These are phyloP conservation scores for Shinisaurus crocodilurus DNA, from an alignment of 2,113 vertebrate genomes.

Conservation along the genomic window DNA sequence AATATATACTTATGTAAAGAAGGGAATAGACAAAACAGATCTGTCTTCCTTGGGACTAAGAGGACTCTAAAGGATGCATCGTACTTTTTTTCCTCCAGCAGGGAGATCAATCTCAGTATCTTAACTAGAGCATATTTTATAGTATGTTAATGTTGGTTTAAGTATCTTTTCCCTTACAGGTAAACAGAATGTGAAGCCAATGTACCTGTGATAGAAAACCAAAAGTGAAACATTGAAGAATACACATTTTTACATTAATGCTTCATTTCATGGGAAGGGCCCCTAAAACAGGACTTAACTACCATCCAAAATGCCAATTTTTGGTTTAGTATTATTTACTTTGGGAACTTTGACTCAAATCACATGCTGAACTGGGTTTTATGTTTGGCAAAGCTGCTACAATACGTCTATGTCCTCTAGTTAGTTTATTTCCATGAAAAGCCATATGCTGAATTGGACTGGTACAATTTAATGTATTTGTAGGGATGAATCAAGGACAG, in stretches of 20 bases:
- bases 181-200: neutral
- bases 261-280: neutral
- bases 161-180: neutral
- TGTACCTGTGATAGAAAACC: neutral
- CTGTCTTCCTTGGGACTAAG: neutral
- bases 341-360: neutral
- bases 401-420: neutral
- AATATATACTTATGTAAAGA: neutral
- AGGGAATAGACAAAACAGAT: neutral
- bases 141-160: neutral
- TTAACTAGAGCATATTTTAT: neutral
- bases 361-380: slow-evolving; percentile 12
- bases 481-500: slow-evolving; percentile 39
- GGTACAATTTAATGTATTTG: slow-evolving; percentile 17
- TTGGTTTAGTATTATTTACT: neutral
- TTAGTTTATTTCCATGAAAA: neutral
- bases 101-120: neutral
- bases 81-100: neutral
- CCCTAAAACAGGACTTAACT: neutral
- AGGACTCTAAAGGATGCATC: neutral
- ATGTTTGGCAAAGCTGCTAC: neutral
- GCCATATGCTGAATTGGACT: slow-evolving; percentile 29
- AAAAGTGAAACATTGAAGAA: neutral
- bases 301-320: neutral
- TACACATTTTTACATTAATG: neutral